These are phyloP conservation scores for Mobula hypostoma DNA, from an alignment of 2,113 vertebrate species.

Conservation along the genomic window DNA sequence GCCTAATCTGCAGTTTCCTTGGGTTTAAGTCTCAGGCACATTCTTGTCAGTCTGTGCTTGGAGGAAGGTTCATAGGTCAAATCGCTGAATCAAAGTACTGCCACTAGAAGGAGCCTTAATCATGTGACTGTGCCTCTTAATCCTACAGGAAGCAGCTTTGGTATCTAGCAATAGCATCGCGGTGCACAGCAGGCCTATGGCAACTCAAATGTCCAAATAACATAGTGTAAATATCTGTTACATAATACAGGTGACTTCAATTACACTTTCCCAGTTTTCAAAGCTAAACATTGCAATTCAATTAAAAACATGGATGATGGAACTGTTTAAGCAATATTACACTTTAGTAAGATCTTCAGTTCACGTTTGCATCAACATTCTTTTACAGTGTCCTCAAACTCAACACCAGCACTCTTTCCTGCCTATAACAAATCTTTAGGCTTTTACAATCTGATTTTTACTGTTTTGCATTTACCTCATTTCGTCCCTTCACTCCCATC, in stretches of 20 bases:
- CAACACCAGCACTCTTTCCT: neutral
- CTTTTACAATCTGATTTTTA: neutral
- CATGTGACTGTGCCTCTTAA: neutral
- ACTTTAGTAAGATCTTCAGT: neutral
- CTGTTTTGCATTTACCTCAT: neutral
- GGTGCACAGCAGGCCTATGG: neutral
- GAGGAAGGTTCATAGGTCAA: conserved; percentile 50
- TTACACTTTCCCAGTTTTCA: neutral
- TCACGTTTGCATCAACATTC: neutral
- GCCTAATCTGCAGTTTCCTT: conserved; percentile 61
- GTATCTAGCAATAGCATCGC: neutral
- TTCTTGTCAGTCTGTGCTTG: conserved; percentile 49
- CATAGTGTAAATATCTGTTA: neutral
- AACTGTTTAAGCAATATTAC: neutral
- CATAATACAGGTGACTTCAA: neutral
- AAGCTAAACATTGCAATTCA: neutral
- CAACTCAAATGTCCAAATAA: neutral
- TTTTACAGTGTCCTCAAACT: neutral
- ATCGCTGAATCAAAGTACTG: conserved; percentile 39
- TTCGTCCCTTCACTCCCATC: neutral
- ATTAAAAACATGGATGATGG: conserved; percentile 21
- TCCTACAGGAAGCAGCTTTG: neutral
- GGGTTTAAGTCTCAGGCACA: conserved; percentile 58
- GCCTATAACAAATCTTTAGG: neutral
- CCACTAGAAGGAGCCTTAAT: conserved; percentile 35